Percentiles rank a stretch among this genome's conserved stretches.
Conservation (phyloP, 2,888 invertebrate genomes). For the Tenodera sinensis region DNA sequence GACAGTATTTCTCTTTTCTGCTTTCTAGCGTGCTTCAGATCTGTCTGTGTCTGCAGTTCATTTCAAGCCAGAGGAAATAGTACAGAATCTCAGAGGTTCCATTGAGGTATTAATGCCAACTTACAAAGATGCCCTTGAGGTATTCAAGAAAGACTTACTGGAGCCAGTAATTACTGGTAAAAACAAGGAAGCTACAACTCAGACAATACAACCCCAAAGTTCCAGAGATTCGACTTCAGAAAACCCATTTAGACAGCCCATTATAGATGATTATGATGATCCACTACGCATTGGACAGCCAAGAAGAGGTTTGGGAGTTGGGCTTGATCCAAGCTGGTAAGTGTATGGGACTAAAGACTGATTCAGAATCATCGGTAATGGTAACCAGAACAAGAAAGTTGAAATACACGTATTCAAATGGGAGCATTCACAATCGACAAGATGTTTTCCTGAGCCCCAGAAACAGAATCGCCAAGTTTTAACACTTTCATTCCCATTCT, state of each 20-base stretch:
- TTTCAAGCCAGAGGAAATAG: slow-evolving; percentile 55
- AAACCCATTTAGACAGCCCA: neutral
- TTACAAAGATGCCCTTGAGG: slow-evolving; percentile 58
- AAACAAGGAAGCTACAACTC: slow-evolving; percentile 11
- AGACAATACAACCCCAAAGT: neutral
- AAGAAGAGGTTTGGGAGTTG: slow-evolving; percentile 3
- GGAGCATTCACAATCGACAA: too few species aligned
- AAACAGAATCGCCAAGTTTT: too few species aligned
- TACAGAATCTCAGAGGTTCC: slow-evolving; percentile 54
- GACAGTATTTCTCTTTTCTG: neutral
- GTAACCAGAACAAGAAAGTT: too few species aligned
- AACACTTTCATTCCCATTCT: too few species aligned
- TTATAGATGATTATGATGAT: slow-evolving; percentile 2
- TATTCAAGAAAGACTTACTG: slow-evolving; percentile 61
- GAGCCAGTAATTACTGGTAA: slow-evolving; percentile 46
- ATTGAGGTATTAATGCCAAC: slow-evolving; percentile 62
- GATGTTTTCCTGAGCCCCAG: too few species aligned
- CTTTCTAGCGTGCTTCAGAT: slow-evolving; percentile 53
- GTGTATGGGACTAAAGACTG: neutral
- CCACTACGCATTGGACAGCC: slow-evolving; percentile 14
- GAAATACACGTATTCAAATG: too few species aligned
- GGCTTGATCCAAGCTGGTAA: slow-evolving; percentile 8
- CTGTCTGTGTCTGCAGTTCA: slow-evolving; percentile 60
- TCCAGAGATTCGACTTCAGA: neutral
- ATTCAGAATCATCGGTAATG: too few species aligned